These are phyloP conservation scores for Amiota communis DNA, from an alignment of 2,888 invertebrate genomes.

Conservation along the genomic window DNA sequence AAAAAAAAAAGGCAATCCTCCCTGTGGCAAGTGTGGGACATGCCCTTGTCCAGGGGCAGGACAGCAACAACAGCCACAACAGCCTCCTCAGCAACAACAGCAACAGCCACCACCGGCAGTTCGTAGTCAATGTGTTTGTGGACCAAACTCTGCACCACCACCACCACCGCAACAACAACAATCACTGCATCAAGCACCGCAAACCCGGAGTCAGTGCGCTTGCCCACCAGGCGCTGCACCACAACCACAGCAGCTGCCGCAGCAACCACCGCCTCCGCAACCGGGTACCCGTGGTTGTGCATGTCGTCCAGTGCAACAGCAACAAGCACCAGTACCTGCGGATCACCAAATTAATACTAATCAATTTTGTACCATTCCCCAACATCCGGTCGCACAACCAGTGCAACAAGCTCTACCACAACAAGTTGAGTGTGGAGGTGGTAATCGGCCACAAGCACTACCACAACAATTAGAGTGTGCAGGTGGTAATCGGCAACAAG, in stretches of 20 bases:
- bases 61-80: background rate
- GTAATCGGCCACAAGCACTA: no score
- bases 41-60: constrained; percentile 9
- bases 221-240: background rate
- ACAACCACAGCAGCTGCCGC: background rate
- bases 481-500: no score
- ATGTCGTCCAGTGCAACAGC: background rate
- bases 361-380: no score
- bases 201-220: background rate
- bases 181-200: background rate
- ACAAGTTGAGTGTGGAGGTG: no score
- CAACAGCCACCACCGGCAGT: background rate
- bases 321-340: background rate
- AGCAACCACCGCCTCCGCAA: background rate
- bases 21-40: constrained; percentile 20
- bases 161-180: background rate
- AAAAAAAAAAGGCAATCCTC: background rate
- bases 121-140: background rate
- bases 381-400: no score
- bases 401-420: no score
- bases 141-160: background rate
- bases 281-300: background rate
- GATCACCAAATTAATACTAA: no score
- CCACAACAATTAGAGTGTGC: no score
- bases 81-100: background rate